A percentile compares a stretch with the other conserved stretches of the same genome.
Conservation (phyloP, 2,797 vertebrate species). For the Onychomys arenicola region DNA sequence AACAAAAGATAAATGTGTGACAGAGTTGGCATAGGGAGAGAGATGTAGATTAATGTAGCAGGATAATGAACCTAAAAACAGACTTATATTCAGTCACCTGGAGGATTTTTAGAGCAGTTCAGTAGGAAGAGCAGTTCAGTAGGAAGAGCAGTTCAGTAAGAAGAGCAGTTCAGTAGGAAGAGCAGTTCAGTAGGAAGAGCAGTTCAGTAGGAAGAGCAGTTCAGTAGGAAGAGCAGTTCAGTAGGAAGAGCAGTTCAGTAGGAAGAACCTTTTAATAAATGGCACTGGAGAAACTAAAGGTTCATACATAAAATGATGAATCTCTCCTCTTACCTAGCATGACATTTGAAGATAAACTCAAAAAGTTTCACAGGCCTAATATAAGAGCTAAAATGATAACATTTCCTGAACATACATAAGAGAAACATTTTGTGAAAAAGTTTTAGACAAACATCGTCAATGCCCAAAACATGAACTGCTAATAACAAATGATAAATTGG, state of each 20-base stretch:
- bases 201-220: not conserved
- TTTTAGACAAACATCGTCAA: constrained; percentile 21
- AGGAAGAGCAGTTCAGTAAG: not conserved
- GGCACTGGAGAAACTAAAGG: not conserved
- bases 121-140: no score
- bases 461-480: not conserved
- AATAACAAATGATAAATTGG: not conserved
- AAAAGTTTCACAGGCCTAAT: not conserved
- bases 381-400: constrained; percentile 9
- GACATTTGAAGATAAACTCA: constrained; percentile 35
- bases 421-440: constrained; percentile 5
- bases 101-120: not conserved
- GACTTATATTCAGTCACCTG: not conserved
- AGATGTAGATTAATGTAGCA: not conserved
- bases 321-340: not conserved
- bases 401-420: not conserved
- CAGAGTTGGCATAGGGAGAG: not conserved
- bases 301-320: constrained; percentile 23
- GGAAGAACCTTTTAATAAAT: not conserved
- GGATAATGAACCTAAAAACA: constrained; percentile 33
- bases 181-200: no score
- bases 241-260: not conserved
- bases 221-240: no score
- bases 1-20: not conserved
- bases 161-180: no score